Conservation (phyloP, 2,797 vertebrate genomes). For the Xiphophorus birchmanni region DNA sequence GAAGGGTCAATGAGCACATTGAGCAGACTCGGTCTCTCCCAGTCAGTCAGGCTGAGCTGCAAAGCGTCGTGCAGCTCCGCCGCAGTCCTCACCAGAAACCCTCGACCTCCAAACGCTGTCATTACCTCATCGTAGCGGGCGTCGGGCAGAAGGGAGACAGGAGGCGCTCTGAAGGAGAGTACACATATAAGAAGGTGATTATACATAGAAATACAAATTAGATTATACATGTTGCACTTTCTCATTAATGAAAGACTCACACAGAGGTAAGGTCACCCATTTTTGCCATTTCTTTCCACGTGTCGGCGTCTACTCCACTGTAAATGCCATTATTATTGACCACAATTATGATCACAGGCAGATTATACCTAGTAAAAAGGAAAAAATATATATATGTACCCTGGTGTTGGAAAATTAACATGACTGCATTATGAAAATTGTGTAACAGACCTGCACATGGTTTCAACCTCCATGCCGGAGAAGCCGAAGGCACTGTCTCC, state of each 20-base stretch:
- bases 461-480: conserved; percentile 98
- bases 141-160: conserved; percentile 90
- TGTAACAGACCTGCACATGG: conserved; percentile 88
- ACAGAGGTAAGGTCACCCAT: conserved; percentile 83
- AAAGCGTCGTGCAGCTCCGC: conserved; percentile 87
- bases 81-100: conserved; percentile 89
- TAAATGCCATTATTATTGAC: conserved; percentile 99
- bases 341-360: conserved; percentile 91
- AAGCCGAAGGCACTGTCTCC: conserved; percentile 99
- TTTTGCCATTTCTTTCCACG: conserved; percentile 87
- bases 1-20: conserved; percentile 93
- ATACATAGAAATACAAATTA: background rate
- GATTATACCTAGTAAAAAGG: conserved; percentile 83
- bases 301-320: conserved; percentile 86
- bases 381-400: background rate
- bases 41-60: conserved; percentile 83
- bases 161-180: conserved; percentile 83
- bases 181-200: background rate
- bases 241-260: conserved; percentile 76
- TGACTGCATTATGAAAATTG: background rate
- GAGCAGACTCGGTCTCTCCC: conserved; percentile 86
- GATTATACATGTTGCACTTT: background rate
- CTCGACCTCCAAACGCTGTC: conserved; percentile 90
- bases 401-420: background rate
- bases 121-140: conserved; percentile 92